Evolutionary conservation across 2,797 vertebrate genomes (phyloP).

Genomic region (Syndactyla subalaris): DNA sequence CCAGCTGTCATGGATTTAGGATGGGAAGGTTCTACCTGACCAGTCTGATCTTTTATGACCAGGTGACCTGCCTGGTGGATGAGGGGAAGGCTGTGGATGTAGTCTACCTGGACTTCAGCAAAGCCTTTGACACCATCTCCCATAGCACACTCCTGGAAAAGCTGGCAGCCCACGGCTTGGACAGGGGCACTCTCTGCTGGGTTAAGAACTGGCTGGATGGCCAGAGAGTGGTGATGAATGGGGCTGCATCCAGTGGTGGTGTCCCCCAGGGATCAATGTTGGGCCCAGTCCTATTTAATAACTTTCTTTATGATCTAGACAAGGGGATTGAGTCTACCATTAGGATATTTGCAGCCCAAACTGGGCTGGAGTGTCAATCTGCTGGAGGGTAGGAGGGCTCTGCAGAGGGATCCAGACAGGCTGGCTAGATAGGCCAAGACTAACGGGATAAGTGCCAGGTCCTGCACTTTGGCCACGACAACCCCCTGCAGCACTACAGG

Average conservation of each 20-base stretch:
- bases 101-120: neutral
- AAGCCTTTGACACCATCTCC: neutral
- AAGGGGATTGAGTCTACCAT: neutral
- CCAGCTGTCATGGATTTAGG: neutral
- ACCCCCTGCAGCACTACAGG: neutral
- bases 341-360: neutral
- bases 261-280: neutral
- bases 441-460: neutral
- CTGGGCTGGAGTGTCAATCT: neutral
- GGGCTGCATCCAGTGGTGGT: neutral
- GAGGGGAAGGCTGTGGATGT: neutral
- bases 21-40: neutral
- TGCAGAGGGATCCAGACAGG: neutral
- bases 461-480: neutral
- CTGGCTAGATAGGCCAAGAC: neutral
- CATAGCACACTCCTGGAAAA: neutral
- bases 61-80: neutral
- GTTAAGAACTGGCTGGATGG: neutral
- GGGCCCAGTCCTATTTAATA: neutral
- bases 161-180: neutral
- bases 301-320: neutral
- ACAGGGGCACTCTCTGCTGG: neutral
- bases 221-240: neutral
- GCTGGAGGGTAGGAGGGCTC: neutral
- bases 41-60: neutral